Percentiles rank a stretch among this genome's conserved stretches.
Conservation (phyloP, 2,113 vertebrate genomes). For the Hypomesus transpacificus region DNA sequence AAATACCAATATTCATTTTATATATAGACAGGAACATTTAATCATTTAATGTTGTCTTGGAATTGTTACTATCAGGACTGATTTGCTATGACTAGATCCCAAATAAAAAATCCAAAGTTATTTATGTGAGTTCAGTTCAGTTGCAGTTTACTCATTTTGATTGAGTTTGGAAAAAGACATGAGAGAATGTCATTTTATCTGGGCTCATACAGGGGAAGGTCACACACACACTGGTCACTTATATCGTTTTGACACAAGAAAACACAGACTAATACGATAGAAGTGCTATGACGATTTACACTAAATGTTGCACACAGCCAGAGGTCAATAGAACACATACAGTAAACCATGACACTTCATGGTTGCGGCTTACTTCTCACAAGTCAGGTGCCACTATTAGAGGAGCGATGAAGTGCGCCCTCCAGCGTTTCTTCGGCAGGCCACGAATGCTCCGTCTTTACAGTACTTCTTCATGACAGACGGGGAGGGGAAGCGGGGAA, state of each 20-base stretch:
- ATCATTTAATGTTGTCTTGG: constrained; percentile 11
- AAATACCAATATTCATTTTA: constrained; percentile 18
- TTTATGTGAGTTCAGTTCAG: neutral
- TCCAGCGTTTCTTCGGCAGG: constrained; percentile 39
- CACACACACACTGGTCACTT: too few relatives aligned
- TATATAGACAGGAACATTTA: constrained; percentile 22
- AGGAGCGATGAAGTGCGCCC: constrained; percentile 39
- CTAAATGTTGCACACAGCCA: too few relatives aligned
- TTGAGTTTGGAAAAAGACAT: constrained; percentile 10
- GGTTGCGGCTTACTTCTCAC: too few relatives aligned
- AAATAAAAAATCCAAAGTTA: constrained; percentile 16
- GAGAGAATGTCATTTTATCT: too few relatives aligned
- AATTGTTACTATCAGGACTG: constrained; percentile 14
- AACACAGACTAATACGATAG: too few relatives aligned
- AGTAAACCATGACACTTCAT: too few relatives aligned
- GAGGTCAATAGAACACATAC: too few relatives aligned
- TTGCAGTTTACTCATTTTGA: constrained; percentile 1
- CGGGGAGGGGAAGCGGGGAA: constrained; percentile 74
- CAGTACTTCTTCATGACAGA: constrained; percentile 48
- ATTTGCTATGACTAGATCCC: constrained; percentile 15
- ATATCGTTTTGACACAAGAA: too few relatives aligned
- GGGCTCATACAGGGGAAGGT: too few relatives aligned
- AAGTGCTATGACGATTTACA: too few relatives aligned
- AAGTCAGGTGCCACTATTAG: too few relatives aligned
- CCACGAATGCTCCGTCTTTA: constrained; percentile 19